Conservation (phyloP, 2,797 vertebrate genomes). For the Periophthalmus magnuspinnatus region DNA sequence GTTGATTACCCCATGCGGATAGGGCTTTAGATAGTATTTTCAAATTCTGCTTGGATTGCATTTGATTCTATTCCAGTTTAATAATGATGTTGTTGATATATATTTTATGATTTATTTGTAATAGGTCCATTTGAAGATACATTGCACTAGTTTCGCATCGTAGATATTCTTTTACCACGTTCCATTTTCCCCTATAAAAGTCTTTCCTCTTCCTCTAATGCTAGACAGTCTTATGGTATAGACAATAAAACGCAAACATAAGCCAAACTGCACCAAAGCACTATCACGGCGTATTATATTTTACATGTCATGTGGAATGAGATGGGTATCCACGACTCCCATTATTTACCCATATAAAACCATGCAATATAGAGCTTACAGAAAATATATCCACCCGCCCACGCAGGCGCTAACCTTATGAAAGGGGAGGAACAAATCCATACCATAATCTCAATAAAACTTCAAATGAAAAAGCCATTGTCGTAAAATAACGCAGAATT, state of each 20-base stretch:
- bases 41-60: no score
- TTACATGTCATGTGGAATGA: slow-evolving; percentile 9
- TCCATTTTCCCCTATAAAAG: neutral
- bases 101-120: no score
- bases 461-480: neutral
- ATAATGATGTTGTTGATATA: no score
- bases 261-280: neutral
- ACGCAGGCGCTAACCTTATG: neutral
- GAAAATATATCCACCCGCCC: neutral
- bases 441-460: slow-evolving; percentile 1
- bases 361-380: neutral
- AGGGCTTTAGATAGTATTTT: no score
- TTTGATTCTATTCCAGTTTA: no score
- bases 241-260: neutral
- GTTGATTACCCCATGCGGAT: no score
- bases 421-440: slow-evolving; percentile 5
- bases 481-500: slow-evolving; percentile 10
- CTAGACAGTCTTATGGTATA: neutral
- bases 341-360: neutral
- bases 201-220: neutral
- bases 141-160: neutral
- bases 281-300: neutral
- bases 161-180: neutral
- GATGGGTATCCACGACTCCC: neutral
- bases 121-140: no score